Evolutionary conservation across 35 echinoderm and acorn worm species (phyloP).

Genomic region (Heliocidaris erythrogramma): DNA sequence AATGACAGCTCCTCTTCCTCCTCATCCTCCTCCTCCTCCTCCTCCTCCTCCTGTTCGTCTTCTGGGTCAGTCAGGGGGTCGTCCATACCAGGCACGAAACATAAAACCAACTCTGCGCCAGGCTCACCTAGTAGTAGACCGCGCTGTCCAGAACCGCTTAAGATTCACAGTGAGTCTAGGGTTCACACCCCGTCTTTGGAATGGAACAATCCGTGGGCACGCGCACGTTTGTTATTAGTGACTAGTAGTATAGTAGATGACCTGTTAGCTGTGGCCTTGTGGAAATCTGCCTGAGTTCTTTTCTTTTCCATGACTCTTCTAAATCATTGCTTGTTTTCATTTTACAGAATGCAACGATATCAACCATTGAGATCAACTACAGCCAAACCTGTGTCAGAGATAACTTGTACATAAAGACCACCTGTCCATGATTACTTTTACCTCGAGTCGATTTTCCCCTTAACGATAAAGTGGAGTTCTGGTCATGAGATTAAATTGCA

Average conservation of each 20-base stretch:
- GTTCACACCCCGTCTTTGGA: not conserved
- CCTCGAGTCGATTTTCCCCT: not conserved
- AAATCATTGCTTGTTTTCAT: not conserved
- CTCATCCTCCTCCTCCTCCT: not conserved
- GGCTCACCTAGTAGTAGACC: conserved; percentile 52
- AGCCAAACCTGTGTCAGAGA: not conserved
- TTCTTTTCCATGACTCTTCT: not conserved
- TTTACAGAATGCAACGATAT: not conserved
- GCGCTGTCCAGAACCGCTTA: conserved; percentile 44
- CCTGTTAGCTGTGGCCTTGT: not conserved
- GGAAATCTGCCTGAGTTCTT: not conserved
- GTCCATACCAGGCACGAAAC: not conserved
- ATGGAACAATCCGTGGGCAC: not conserved
- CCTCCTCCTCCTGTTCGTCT: conserved; percentile 14
- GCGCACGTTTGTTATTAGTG: not conserved
- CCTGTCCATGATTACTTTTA: not conserved
- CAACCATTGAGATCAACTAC: not conserved
- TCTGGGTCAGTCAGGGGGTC: conserved; percentile 17
- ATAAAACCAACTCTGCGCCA: conserved; percentile 31
- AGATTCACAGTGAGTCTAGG: conserved; percentile 38
- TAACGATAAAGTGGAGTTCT: too few species aligned
- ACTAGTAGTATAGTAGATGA: not conserved
- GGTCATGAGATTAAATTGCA: too few species aligned
- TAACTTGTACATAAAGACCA: not conserved
- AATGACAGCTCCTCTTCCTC: not conserved